Conservation (phyloP, 2,113 vertebrate species). For the Oceanites oceanicus region DNA sequence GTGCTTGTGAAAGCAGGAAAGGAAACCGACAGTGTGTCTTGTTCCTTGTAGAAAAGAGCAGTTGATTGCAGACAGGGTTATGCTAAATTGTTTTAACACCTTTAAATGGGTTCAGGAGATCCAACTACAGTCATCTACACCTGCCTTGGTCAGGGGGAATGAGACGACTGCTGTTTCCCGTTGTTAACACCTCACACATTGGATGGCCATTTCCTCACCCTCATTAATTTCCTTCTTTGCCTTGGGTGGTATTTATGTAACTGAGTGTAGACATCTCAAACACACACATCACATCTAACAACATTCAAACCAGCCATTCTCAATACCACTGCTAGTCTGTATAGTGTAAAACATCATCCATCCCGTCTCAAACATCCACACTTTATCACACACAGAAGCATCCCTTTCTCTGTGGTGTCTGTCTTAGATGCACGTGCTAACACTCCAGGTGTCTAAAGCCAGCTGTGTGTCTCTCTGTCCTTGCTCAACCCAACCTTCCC, state of each 20-base stretch:
- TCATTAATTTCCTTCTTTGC: not conserved
- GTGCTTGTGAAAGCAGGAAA: not conserved
- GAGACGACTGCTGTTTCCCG: not conserved
- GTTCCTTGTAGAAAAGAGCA: not conserved
- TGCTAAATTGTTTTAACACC: not conserved
- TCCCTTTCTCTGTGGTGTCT: not conserved
- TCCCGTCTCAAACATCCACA: fast-evolving
- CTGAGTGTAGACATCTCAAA: fast-evolving
- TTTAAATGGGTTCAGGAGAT: not conserved
- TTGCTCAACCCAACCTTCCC: not conserved
- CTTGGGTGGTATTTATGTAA: fast-evolving
- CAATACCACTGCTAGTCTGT: fast-evolving
- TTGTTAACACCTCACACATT: fast-evolving
- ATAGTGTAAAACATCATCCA: fast-evolving
- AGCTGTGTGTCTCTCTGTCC: too few relatives aligned
- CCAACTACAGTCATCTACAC: fast-evolving
- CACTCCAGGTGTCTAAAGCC: not conserved
- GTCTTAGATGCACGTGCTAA: not conserved
- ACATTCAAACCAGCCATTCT: not conserved
- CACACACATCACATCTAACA: fast-evolving
- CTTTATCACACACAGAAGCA: not conserved
- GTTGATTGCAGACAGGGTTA: too few relatives aligned
- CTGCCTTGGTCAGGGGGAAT: not conserved
- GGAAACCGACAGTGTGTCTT: fast-evolving
- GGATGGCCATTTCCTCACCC: not conserved